Base-by-base conservation (phyloP, 2,113 vertebrate genomes). In the Tetraodon nigroviridis region DNA sequence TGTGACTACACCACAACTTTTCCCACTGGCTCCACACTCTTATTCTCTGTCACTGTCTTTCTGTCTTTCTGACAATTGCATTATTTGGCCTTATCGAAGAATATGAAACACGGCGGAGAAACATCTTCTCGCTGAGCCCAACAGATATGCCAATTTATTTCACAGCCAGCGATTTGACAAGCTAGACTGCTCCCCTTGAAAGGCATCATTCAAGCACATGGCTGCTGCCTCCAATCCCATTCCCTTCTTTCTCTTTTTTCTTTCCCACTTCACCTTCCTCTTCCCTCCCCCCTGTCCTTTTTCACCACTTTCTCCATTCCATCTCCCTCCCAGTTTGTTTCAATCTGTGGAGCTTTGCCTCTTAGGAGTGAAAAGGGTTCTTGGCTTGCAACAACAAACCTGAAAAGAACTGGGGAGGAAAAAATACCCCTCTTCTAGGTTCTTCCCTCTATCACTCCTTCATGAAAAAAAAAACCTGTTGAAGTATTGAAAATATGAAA, bases 171-270 rank as follows among this genome's bases (percentile, higher is more conserved):
- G 89, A 94, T 95, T 94, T 95, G 96, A 97, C 95, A 98, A 95
- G 96, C 95, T 94, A 95, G 92, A 93, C 94, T 96, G 95, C 94
- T 91, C 92, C 93, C 93, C 92, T 92, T 98, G 96, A 99, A 98
- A 98, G 94, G 92, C 94, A 92, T 94, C 93, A 86, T 91, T 99
- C 94, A 98, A 93, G 93, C 90, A 68, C 79, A 79, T 86, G 84
- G 79, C 89, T 84, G 70, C 90, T 61, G 64, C 89, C 84, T 67
- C 90, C 63, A 64, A 86, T 89, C 64, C 67, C 81, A 89, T 88
- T 87, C 86, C 81, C 53, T 55, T 40, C 67, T 40, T 49, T 46
- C 60, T 29, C 68, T 8, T 12, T 54, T 42, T 44, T 32, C 44
- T n/a, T n/a, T 17, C 48, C 48, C 61, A 37, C 60, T 29, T 46